Percentiles rank a stretch among this genome's conserved stretches.
Conservation (phyloP, 53 echinoderm and acorn worm genomes). For the Paelopatides confundens region DNA sequence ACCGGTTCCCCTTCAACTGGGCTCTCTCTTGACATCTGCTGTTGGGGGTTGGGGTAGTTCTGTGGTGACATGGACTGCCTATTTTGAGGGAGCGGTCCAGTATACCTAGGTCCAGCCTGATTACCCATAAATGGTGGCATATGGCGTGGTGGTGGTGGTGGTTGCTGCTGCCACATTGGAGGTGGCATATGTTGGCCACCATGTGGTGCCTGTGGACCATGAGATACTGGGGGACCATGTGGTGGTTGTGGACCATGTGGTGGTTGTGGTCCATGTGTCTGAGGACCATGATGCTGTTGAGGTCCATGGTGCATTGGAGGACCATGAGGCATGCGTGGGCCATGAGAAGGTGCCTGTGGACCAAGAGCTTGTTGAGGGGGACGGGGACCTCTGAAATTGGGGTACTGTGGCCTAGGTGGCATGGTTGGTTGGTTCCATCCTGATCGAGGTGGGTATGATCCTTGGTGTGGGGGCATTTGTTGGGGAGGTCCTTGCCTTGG, state of each 20-base stretch:
- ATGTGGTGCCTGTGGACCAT: constrained; percentile 32
- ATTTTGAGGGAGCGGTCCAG: constrained; percentile 58
- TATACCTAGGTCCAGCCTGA: constrained; percentile 37
- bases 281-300: constrained; percentile 57
- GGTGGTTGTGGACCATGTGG: constrained; percentile 65
- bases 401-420: constrained; percentile 47
- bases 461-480: constrained; percentile 31
- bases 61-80: constrained; percentile 19
- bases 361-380: constrained; percentile 40
- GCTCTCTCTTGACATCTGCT: constrained; percentile 8
- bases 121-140: constrained; percentile 45
- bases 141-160: constrained; percentile 52
- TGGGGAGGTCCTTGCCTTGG: constrained; percentile 42
- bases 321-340: constrained; percentile 61
- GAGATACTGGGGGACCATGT: constrained; percentile 57
- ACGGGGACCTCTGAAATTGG: constrained; percentile 12
- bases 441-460: constrained; percentile 40
- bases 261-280: constrained; percentile 38
- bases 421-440: constrained; percentile 54
- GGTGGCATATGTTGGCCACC: constrained; percentile 47
- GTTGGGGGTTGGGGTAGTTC: constrained; percentile 24
- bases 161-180: constrained; percentile 73
- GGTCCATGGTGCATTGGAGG: constrained; percentile 48
- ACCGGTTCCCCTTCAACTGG: constrained; percentile 18
- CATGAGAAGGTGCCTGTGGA: constrained; percentile 57